A percentile compares a stretch with the other conserved stretches of the same genome.
Conservation (phyloP, 2,888 invertebrate genomes). For the Tetanocera ferruginea region DNA sequence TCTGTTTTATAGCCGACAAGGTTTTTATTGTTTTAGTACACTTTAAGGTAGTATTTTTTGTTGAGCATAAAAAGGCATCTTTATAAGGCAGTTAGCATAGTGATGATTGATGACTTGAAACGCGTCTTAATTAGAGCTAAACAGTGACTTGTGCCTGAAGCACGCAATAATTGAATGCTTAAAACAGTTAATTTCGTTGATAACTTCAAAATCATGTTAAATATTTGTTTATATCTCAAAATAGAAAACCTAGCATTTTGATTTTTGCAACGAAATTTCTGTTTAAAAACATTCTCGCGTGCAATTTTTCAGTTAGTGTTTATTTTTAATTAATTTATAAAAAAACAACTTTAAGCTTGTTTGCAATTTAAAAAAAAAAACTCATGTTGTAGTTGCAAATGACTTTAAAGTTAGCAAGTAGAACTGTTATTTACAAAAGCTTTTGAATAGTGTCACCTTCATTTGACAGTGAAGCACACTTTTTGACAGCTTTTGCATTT, state of each 20-base stretch:
- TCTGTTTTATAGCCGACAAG: constrained; percentile 57
- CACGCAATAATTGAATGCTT: background rate
- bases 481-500: background rate
- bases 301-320: background rate
- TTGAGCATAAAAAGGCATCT: constrained; percentile 37
- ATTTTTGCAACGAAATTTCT: constrained; percentile 7
- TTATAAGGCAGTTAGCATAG: background rate
- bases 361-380: background rate
- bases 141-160: background rate
- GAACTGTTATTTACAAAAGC: background rate
- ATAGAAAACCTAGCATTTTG: background rate
- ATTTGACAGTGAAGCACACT: background rate
- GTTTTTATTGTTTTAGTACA: constrained; percentile 47
- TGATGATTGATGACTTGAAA: background rate
- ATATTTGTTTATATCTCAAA: background rate
- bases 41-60: constrained; percentile 41
- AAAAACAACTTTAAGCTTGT: background rate
- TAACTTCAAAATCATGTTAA: constrained; percentile 7
- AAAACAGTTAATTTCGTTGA: background rate
- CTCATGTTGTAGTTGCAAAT: constrained; percentile 18
- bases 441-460: background rate
- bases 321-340: background rate
- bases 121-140: background rate
- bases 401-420: constrained; percentile 25
- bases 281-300: background rate